Percentiles rank a stretch among this genome's conserved stretches.
phyloP scores from a whole-genome alignment of 2,113 vertebrate genomes.

The Dasypus novemcinctus region DNA sequence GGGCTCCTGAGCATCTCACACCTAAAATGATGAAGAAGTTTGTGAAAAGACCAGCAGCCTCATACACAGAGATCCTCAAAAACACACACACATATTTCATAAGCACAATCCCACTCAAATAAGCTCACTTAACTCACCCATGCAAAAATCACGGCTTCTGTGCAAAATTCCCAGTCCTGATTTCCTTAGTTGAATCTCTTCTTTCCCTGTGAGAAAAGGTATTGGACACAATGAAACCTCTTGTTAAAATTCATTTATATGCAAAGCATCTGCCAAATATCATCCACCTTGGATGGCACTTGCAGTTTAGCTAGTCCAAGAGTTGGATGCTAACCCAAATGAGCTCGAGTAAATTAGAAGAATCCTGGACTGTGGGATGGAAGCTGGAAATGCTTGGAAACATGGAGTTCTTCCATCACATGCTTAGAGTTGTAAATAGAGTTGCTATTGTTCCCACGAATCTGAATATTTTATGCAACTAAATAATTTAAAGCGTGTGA shows the following conservation, averaged over 20 bases:
- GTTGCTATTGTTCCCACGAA: constrained; percentile 28
- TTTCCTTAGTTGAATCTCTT: background rate
- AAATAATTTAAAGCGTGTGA: constrained; percentile 47
- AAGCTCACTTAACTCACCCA: background rate
- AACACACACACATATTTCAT: background rate
- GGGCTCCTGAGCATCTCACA: background rate
- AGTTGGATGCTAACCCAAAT: background rate
- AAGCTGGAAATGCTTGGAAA: background rate
- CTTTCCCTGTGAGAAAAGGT: background rate
- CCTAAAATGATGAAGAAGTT: background rate
- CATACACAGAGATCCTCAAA: background rate
- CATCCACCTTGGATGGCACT: background rate
- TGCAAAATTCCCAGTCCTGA: background rate
- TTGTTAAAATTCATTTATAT: background rate
- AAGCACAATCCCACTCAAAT: background rate
- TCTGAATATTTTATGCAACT: constrained; percentile 67
- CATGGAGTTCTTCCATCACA: background rate
- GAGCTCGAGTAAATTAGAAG: background rate
- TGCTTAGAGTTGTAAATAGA: constrained; percentile 43
- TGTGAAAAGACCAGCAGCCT: background rate
- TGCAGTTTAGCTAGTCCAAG: background rate
- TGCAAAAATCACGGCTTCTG: background rate
- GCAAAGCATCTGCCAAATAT: background rate
- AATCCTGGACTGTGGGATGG: background rate
- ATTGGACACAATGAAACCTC: background rate